Conservation (phyloP, 2,888 invertebrate species). For the Macrosoma leucophasiata region DNA sequence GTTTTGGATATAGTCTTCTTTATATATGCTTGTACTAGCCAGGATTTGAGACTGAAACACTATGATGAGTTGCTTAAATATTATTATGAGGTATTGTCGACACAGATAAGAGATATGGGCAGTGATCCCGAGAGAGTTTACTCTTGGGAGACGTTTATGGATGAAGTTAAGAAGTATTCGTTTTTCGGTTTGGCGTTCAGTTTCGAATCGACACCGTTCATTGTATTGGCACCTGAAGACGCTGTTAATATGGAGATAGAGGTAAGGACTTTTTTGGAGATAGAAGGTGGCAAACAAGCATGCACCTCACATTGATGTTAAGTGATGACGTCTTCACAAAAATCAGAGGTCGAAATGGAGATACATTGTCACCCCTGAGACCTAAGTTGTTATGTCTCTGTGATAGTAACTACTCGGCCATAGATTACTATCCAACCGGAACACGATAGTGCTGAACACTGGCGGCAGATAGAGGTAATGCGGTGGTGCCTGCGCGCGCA, state of each 20-base stretch:
- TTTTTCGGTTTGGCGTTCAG: constrained; percentile 76
- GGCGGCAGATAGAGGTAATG: no score
- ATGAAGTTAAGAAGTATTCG: constrained; percentile 74
- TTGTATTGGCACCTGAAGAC: constrained; percentile 73
- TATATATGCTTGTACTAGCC: constrained; percentile 75
- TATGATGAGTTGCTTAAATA: constrained; percentile 76
- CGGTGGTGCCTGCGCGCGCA: no score
- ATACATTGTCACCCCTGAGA: no score
- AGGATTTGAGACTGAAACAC: constrained; percentile 70
- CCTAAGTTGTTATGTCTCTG: no score
- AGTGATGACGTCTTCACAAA: no score
- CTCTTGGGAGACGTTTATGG: constrained; percentile 62
- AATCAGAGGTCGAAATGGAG: no score
- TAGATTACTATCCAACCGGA: no score
- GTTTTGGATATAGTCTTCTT: constrained; percentile 75
- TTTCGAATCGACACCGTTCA: constrained; percentile 76
- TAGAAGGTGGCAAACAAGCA: no score
- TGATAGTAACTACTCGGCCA: no score
- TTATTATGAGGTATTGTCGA: constrained; percentile 76
- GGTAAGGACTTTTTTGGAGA: no score
- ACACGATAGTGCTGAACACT: no score
- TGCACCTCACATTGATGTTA: no score
- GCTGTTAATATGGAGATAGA: constrained; percentile 75
- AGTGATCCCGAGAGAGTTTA: constrained; percentile 75
- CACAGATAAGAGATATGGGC: constrained; percentile 74